Evolutionary conservation across 2,797 vertebrate species (phyloP).

Genomic region (Nannoperca australis): DNA sequence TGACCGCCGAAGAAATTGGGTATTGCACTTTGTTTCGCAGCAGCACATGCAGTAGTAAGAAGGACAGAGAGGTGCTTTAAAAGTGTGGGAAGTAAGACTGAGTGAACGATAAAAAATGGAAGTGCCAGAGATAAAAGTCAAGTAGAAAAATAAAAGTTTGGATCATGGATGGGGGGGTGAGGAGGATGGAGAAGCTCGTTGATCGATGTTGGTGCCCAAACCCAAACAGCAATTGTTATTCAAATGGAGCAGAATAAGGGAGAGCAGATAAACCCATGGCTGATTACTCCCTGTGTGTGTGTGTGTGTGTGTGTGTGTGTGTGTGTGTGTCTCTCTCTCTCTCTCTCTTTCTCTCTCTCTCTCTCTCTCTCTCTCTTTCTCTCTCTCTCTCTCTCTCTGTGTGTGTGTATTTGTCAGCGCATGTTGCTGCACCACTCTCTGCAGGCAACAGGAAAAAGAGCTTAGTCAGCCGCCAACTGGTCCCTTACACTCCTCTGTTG

Average conservation of each 20-base stretch:
- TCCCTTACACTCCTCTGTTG: slow-evolving; percentile 45
- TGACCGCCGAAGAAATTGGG: slow-evolving; percentile 56
- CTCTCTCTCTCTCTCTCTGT: too few relatives aligned
- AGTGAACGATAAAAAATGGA: slow-evolving; percentile 42
- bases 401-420: slow-evolving; percentile 35
- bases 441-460: slow-evolving; percentile 70
- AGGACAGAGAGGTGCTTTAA: slow-evolving; percentile 37
- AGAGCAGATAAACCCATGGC: slow-evolving; percentile 62
- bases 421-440: slow-evolving; percentile 60
- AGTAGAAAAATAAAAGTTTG: slow-evolving; percentile 61
- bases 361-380: too few relatives aligned
- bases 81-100: slow-evolving; percentile 35
- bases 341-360: too few relatives aligned
- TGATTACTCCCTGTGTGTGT: slow-evolving; percentile 69
- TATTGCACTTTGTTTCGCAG: slow-evolving; percentile 53
- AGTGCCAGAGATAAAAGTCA: slow-evolving; percentile 47
- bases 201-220: slow-evolving; percentile 66
- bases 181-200: slow-evolving; percentile 20
- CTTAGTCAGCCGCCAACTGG: slow-evolving; percentile 81
- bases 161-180: background rate
- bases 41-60: slow-evolving; percentile 51
- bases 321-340: background rate
- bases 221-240: slow-evolving; percentile 75
- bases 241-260: slow-evolving; percentile 59
- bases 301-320: slow-evolving; percentile 45